Conservation (phyloP, 2,797 vertebrate species). For the Pseudochirops cupreus region DNA sequence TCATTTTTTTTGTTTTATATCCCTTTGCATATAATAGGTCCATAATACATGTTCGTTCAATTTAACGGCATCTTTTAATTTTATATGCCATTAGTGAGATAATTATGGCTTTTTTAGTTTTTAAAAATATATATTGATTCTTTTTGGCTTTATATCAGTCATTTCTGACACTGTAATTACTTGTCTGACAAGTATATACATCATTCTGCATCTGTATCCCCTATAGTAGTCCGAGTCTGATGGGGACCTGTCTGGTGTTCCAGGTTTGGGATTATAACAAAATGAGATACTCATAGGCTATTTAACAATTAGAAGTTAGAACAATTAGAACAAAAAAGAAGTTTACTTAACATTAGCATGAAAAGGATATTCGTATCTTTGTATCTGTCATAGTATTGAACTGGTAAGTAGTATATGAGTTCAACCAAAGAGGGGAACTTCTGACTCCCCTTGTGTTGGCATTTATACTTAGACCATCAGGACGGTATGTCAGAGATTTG, state of each 20-base stretch:
- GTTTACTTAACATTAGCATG: background rate
- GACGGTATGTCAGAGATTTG: background rate
- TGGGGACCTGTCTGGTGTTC: background rate
- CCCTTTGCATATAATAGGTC: background rate
- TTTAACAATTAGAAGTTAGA: background rate
- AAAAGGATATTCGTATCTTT: background rate
- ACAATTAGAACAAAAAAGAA: background rate
- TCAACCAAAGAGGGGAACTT: background rate
- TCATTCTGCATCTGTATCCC: background rate
- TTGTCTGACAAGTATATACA: background rate
- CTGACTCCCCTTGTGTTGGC: background rate
- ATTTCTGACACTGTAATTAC: background rate
- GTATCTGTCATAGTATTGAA: no score
- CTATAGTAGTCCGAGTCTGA: background rate
- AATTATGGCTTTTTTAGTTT: background rate
- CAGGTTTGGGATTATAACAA: background rate
- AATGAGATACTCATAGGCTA: background rate
- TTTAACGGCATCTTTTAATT: background rate
- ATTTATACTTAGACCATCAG: background rate
- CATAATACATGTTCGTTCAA: background rate
- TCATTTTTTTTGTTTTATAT: background rate
- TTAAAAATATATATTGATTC: background rate
- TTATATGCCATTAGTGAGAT: background rate
- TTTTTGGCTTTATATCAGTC: background rate
- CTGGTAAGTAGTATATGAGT: background rate